phyloP scores from a whole-genome alignment of 2,113 vertebrate species.

The Neolamprologus tretocephalus region DNA sequence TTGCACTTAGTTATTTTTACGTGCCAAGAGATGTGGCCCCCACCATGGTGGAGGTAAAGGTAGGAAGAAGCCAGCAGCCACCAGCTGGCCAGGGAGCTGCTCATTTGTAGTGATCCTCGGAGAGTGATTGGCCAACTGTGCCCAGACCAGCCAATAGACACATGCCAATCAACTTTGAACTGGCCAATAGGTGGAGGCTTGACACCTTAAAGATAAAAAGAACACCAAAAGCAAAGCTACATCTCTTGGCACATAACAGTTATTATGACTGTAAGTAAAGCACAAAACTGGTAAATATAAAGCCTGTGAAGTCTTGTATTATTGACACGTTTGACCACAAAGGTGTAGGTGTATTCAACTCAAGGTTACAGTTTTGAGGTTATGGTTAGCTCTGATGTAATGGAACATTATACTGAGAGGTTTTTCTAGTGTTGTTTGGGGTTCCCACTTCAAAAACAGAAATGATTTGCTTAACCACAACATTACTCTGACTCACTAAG shows the following conservation, averaged over 20 bases:
- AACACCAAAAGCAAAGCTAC: no score
- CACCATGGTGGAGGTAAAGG: no score
- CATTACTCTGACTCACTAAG: neutral
- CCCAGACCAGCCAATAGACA: no score
- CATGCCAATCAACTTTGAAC: no score
- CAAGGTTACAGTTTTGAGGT: neutral
- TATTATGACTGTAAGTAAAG: neutral
- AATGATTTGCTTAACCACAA: neutral
- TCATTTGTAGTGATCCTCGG: no score
- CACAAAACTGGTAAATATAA: neutral
- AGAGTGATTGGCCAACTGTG: no score
- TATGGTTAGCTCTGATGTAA: neutral
- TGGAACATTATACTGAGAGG: neutral
- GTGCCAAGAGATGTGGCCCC: no score
- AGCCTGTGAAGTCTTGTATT: neutral
- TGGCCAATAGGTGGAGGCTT: no score
- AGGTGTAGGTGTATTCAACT: neutral
- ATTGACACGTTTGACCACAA: neutral
- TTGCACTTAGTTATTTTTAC: neutral
- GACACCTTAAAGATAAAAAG: no score
- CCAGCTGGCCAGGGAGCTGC: rapidly evolving
- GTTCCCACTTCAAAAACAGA: neutral
- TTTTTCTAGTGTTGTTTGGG: neutral
- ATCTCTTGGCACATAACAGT: neutral
- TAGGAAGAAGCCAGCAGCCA: no score